Conservation (phyloP, 1,140 invertebrate species). For the Drosophila suzukii region DNA sequence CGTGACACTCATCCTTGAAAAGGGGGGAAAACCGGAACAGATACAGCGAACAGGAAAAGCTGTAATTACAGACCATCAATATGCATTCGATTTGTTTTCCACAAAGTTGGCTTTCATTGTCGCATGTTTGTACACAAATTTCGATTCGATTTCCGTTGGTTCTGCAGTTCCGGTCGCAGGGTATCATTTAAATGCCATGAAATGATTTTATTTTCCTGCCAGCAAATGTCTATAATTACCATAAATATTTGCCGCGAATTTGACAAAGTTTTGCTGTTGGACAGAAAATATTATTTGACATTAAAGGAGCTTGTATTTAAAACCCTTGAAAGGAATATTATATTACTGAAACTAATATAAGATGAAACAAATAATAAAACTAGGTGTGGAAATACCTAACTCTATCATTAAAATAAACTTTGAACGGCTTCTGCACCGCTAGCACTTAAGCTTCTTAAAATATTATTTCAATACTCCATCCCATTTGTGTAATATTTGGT, state of each 20-base stretch:
- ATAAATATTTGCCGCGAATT: slow-evolving; percentile 68
- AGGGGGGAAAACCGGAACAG: neutral
- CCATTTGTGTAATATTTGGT: neutral
- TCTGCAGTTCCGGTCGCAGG: neutral
- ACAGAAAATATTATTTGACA: slow-evolving; percentile 10
- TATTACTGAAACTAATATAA: no score
- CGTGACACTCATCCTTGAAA: slow-evolving; percentile 65
- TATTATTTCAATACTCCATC: neutral
- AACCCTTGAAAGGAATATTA: no score
- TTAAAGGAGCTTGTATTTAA: neutral
- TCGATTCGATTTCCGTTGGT: slow-evolving; percentile 46
- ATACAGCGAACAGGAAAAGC: neutral
- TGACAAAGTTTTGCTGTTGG: slow-evolving; percentile 35
- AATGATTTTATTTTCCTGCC: slow-evolving; percentile 69
- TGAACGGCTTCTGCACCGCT: no score
- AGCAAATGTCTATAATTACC: slow-evolving; percentile 62
- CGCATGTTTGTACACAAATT: slow-evolving; percentile 78
- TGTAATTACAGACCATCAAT: slow-evolving; percentile 52
- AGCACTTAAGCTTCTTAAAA: neutral
- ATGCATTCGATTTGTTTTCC: slow-evolving; percentile 67
- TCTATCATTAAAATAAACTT: neutral
- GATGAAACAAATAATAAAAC: no score
- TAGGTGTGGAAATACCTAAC: no score
- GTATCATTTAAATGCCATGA: slow-evolving; percentile 29
- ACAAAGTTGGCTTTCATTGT: slow-evolving; percentile 78